Evolutionary conservation across 2,797 vertebrate genomes (phyloP).

Genomic region (Tadarida brasiliensis): DNA sequence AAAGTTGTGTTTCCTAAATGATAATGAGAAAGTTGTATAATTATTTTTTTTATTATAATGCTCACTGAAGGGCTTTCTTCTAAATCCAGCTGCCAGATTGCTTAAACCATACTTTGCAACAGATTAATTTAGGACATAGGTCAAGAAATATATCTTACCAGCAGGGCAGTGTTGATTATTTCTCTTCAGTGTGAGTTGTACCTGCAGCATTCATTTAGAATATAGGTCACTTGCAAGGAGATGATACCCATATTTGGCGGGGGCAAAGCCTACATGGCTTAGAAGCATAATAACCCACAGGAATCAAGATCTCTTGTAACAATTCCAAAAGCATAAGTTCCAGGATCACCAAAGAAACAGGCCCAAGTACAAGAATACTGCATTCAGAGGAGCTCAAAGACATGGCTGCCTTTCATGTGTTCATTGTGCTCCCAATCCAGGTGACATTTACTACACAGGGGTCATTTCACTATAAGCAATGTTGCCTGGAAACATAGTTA

Average conservation of each 20-base stretch:
- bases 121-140: neutral
- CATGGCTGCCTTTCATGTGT: neutral
- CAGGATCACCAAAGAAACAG: neutral
- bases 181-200: neutral
- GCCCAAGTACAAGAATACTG: neutral
- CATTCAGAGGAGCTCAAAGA: neutral
- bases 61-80: neutral
- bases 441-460: neutral
- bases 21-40: neutral
- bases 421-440: neutral
- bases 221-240: neutral
- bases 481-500: neutral
- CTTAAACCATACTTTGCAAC: neutral
- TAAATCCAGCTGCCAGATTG: neutral
- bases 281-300: neutral
- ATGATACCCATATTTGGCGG: neutral
- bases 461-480: neutral
- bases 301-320: neutral
- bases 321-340: neutral
- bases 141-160: neutral
- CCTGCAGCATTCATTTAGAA: slow-evolving; percentile 28
- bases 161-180: neutral
- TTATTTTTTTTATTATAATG: neutral
- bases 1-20: neutral
- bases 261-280: neutral